Conservation (phyloP, 2,113 vertebrate genomes). For the Athene cunicularia region DNA sequence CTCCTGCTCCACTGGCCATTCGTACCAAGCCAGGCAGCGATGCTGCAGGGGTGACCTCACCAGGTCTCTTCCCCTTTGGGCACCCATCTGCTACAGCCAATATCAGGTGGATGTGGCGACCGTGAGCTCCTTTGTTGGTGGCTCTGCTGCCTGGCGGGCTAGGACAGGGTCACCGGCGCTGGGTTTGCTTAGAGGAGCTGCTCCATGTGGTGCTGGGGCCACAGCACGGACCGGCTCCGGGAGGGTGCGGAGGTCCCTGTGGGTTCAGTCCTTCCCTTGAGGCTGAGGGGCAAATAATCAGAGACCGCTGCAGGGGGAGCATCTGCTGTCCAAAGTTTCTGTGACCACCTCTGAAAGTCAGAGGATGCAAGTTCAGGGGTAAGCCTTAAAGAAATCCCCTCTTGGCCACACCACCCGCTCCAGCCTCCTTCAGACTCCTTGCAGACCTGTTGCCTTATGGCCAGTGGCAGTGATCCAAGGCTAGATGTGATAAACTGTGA, state of each 20-base stretch:
- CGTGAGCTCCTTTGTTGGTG: neutral
- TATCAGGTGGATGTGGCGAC: fast-evolving
- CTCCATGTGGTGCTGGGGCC: neutral
- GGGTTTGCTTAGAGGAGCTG: neutral
- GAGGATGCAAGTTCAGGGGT: neutral
- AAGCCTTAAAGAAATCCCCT: conserved; percentile 6
- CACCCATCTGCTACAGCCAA: neutral
- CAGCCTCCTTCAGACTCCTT: neutral
- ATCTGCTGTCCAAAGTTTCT: neutral
- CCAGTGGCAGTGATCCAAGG: conserved; percentile 2
- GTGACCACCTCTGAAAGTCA: neutral
- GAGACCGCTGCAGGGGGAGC: neutral
- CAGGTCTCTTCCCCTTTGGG: neutral
- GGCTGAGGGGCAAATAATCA: neutral
- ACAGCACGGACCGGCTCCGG: neutral
- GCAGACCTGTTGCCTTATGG: neutral
- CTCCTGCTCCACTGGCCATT: neutral
- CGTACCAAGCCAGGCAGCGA: neutral
- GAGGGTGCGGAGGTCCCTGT: neutral
- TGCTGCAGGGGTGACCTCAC: neutral
- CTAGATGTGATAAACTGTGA: neutral
- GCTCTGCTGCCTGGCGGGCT: neutral
- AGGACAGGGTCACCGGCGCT: neutral
- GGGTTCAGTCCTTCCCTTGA: neutral
- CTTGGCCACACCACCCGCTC: neutral